Evolutionary conservation across 1,140 invertebrate species (phyloP).

Genomic region (Helicoverpa armigera): DNA sequence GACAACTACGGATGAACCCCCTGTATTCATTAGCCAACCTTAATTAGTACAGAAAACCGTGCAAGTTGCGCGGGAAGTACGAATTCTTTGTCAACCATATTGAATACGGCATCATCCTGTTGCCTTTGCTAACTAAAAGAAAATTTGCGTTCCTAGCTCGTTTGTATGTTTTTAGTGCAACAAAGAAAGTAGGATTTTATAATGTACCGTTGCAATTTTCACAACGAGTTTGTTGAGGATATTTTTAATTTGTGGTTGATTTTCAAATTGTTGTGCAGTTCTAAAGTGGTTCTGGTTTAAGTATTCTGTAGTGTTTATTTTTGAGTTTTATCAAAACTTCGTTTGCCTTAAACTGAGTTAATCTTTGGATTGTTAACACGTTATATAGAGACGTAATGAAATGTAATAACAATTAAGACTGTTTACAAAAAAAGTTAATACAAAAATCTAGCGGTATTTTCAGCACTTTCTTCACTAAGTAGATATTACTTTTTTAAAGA

Average conservation of each 20-base stretch:
- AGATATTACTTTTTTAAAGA: background rate
- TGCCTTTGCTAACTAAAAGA: conserved; percentile 50
- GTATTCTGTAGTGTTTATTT: background rate
- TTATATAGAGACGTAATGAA: no score
- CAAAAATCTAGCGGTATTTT: background rate
- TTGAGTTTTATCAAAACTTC: background rate
- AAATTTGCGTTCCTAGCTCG: conserved; percentile 40
- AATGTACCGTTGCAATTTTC: background rate
- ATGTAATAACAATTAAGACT: no score
- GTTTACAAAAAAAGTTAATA: background rate
- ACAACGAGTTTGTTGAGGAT: background rate
- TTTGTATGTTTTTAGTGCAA: conserved; percentile 16
- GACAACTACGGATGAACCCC: conserved; percentile 82
- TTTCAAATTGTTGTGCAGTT: background rate
- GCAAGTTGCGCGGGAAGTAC: conserved; percentile 59
- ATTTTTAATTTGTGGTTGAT: conserved; percentile 8
- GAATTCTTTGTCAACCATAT: conserved; percentile 72
- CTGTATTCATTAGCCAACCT: conserved; percentile 81
- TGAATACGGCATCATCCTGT: conserved; percentile 62
- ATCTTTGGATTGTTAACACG: no score
- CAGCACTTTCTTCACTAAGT: background rate
- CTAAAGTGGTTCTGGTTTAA: no score
- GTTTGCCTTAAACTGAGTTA: no score
- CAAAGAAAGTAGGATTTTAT: conserved; percentile 31
- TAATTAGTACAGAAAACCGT: conserved; percentile 80